These are phyloP conservation scores for Chaetophractus vellerosus DNA, from an alignment of 2,797 vertebrate genomes.

Conservation along the genomic window DNA sequence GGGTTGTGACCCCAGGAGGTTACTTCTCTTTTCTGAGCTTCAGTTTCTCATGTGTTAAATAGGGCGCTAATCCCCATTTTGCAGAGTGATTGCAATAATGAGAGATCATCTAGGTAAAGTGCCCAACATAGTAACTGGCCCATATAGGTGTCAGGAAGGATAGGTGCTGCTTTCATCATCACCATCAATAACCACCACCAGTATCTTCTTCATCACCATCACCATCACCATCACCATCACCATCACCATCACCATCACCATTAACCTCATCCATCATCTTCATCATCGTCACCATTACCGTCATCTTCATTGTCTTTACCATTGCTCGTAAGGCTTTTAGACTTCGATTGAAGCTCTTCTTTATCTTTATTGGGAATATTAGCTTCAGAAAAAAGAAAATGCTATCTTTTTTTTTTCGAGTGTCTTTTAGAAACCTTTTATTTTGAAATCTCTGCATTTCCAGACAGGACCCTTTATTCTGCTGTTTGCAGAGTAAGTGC, in stretches of 20 bases:
- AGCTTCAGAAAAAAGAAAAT: constrained; percentile 72
- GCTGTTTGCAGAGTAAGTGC: constrained; percentile 29
- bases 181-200: too few species aligned
- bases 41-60: background rate
- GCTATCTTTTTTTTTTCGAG: background rate
- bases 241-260: background rate
- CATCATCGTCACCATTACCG: background rate
- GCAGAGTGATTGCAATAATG: background rate
- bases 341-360: constrained; percentile 57
- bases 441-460: constrained; percentile 75
- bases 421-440: constrained; percentile 68
- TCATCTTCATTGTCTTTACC: background rate
- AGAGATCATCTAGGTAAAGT: background rate
- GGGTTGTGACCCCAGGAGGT: background rate
- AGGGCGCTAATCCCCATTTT: background rate
- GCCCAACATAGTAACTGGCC: background rate
- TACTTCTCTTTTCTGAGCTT: background rate
- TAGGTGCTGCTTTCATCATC: background rate
- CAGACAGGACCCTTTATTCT: constrained; percentile 68
- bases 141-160: background rate
- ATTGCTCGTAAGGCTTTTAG: background rate
- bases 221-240: background rate
- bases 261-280: too few species aligned
- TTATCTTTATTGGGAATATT: constrained; percentile 56
- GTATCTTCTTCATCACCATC: background rate